Evolutionary conservation across 2,888 invertebrate genomes (phyloP).

Genomic region (Lucinisca nassula): DNA sequence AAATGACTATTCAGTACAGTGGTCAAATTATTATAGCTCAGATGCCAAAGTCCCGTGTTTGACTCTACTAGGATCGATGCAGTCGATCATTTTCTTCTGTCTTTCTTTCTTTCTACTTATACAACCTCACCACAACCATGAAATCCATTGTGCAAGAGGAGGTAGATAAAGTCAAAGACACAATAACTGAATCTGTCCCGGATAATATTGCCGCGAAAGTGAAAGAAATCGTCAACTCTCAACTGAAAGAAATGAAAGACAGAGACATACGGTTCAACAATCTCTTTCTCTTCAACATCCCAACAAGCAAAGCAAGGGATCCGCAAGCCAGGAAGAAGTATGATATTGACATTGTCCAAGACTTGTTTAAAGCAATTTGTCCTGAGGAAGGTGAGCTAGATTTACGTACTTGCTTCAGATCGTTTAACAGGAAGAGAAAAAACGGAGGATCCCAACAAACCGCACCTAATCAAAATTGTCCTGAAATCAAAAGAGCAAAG

Average conservation of each 20-base stretch:
- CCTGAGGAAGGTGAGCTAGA: neutral
- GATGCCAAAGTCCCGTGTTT: too few relatives aligned
- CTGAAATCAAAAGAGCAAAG: neutral
- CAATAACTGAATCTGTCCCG: neutral
- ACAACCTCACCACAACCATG: too few relatives aligned
- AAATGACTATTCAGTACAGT: too few relatives aligned
- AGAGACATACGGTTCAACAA: neutral
- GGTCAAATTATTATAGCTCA: too few relatives aligned
- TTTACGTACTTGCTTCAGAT: neutral
- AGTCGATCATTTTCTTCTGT: too few relatives aligned
- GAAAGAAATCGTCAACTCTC: neutral
- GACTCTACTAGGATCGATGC: too few relatives aligned
- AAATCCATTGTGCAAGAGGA: neutral
- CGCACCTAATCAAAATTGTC: neutral
- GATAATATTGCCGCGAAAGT: neutral
- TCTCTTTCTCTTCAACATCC: neutral
- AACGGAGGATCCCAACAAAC: neutral
- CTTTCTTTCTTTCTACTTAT: too few relatives aligned
- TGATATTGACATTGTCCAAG: neutral
- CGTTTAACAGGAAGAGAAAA: neutral
- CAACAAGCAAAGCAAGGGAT: neutral
- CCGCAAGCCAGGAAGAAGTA: neutral
- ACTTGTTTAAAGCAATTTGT: neutral
- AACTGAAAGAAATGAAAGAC: neutral
- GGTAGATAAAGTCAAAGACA: neutral